Conservation (phyloP, 1,140 invertebrate species). For the Trissolcus basalis region DNA sequence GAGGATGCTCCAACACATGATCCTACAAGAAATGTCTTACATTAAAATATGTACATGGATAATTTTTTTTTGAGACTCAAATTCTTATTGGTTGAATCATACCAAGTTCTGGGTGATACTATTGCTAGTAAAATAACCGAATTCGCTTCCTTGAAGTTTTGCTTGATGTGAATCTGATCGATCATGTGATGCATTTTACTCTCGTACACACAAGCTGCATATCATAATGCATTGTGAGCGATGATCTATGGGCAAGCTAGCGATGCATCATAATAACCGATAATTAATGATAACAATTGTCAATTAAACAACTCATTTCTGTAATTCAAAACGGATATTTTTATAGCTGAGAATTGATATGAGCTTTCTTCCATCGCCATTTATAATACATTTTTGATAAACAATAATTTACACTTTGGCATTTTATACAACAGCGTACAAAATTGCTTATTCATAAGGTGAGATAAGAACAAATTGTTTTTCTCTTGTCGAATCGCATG, state of each 20-base stretch:
- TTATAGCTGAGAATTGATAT: not conserved
- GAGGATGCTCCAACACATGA: conserved; percentile 38
- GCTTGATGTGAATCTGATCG: conserved; percentile 7
- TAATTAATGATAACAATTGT: conserved; percentile 9
- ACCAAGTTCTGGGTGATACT: no score
- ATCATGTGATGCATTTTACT: conserved; percentile 14
- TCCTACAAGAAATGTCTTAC: conserved; percentile 23
- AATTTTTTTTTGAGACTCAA: no score
- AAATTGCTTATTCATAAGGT: no score
- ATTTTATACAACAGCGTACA: no score
- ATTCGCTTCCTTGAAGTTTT: not conserved
- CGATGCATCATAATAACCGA: conserved; percentile 20
- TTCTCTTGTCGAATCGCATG: no score
- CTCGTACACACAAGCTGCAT: conserved; percentile 5
- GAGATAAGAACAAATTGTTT: no score
- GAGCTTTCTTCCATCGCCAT: no score
- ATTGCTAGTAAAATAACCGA: no score
- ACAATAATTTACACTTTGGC: no score
- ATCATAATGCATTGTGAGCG: conserved; percentile 14
- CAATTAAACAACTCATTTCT: not conserved
- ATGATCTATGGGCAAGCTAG: conserved; percentile 18
- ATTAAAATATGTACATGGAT: not conserved
- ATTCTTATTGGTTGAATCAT: no score
- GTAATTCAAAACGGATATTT: not conserved
- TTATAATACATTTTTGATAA: no score